Base-by-base conservation (phyloP, 2,113 vertebrate genomes). In the Oncorhynchus nerka region DNA sequence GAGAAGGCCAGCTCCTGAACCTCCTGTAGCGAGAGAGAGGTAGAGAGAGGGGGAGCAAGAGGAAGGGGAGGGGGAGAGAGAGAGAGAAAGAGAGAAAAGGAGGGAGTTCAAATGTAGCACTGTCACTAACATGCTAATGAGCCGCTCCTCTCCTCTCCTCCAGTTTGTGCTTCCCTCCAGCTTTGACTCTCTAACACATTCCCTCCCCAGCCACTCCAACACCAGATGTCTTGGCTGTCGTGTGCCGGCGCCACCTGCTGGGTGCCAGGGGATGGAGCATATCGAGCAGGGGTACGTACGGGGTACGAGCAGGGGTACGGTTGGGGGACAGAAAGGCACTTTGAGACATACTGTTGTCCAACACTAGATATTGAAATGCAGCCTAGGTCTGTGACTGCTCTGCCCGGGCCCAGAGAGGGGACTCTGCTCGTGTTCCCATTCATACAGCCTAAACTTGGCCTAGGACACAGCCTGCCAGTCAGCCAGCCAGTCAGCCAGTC, bases 1-100 rank as follows among this genome's bases (percentile, higher is more conserved):
- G 98, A 99, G 93, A 99, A 99, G 81, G 98, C 97, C 83, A 99
- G 94, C 89, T 99, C 98, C 62, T 97, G 94, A 88, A 99, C 93
- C 92, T 99, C 98, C 98, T 99, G 83, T 13, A 90, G 90, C 68
- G 82, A 91, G 9, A 11, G 39, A 11, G 39, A 45, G 39, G 39
- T 9, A 9, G 39, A 45, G 39, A 45, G 39, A 45, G 49, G 70
- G 15, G 22, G 71, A 30, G 70, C 69, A 74, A 71, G 30, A 67
- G 69, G 5, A 20, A 26, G 24, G 68, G 62, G 45, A 28, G 24
- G 6, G 32, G 5, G 39, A 67, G 69, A 28, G 24, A 2, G 6
- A 6, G 39, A 11, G 39, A 45, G 39, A 3, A 0, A 45, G 39
- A 45, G 39, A 7, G 28, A 28, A 45, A 45, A 45, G 39, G 39